These are phyloP conservation scores for Epinotia demarniana DNA, from an alignment of 2,888 invertebrate species.

Conservation along the genomic window DNA sequence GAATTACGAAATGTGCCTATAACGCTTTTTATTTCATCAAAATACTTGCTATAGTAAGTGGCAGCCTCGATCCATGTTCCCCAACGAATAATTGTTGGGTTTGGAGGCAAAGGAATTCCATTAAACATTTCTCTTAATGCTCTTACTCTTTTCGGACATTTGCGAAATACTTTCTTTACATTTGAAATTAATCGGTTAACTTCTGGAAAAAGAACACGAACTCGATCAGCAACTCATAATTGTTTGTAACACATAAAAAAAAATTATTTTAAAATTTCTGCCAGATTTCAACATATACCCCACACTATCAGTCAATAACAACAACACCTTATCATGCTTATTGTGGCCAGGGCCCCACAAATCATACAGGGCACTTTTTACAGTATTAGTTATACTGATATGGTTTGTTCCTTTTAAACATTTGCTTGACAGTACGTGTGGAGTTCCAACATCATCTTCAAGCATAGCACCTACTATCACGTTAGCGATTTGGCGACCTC, in stretches of 20 bases:
- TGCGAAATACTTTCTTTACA: constrained; percentile 19
- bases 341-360: constrained; percentile 9
- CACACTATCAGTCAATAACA: background rate
- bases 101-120: constrained; percentile 18
- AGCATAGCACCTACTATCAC: too few species aligned
- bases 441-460: too few species aligned
- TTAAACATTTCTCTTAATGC: constrained; percentile 17
- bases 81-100: constrained; percentile 12
- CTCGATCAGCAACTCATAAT: background rate
- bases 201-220: constrained; percentile 26
- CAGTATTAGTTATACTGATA: constrained; percentile 6
- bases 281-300: too few species aligned
- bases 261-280: too few species aligned
- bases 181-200: constrained; percentile 20
- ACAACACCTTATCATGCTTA: constrained; percentile 3
- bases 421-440: background rate
- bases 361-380: constrained; percentile 8
- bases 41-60: background rate
- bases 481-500: too few species aligned
- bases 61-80: constrained; percentile 4
- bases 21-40: constrained; percentile 4
- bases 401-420: background rate
- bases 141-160: constrained; percentile 22
- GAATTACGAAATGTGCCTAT: constrained; percentile 15
- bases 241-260: too few species aligned